Conservation (phyloP, 2,888 invertebrate genomes). For the Drosophila diplacantha region DNA sequence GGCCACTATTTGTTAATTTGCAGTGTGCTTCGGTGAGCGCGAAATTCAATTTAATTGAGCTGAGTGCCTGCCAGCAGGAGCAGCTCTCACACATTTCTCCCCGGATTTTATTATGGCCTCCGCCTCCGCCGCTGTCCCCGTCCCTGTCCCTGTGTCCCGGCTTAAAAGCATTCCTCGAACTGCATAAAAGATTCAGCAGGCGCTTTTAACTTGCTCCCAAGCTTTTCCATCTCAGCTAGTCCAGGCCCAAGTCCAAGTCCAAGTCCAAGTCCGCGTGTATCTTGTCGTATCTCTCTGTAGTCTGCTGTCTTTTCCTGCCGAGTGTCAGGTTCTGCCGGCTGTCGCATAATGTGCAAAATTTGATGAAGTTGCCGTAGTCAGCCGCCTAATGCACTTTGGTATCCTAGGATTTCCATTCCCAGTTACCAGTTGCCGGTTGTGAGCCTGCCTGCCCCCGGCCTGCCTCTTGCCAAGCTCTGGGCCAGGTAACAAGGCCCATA, state of each 20-base stretch:
- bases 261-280: conserved; percentile 6
- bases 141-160: conserved; percentile 47
- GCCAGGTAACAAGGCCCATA: conserved; percentile 44
- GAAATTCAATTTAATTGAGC: conserved; percentile 75
- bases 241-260: background rate
- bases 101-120: conserved; percentile 69
- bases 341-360: conserved; percentile 75
- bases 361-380: conserved; percentile 64
- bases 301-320: conserved; percentile 33
- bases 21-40: conserved; percentile 73
- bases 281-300: conserved; percentile 16
- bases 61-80: conserved; percentile 58
- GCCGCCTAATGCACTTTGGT: conserved; percentile 36
- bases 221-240: conserved; percentile 26
- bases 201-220: conserved; percentile 67
- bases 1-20: conserved; percentile 68
- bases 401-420: conserved; percentile 49
- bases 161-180: conserved; percentile 47
- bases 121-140: conserved; percentile 53
- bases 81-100: conserved; percentile 63
- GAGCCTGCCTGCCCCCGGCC: background rate
- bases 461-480: background rate
- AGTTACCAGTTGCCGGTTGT: conserved; percentile 10
- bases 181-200: conserved; percentile 71
- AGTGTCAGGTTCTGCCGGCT: conserved; percentile 67